These are phyloP conservation scores for Pogonocherus hispidulus DNA, from an alignment of 2,888 invertebrate genomes.

Conservation along the genomic window DNA sequence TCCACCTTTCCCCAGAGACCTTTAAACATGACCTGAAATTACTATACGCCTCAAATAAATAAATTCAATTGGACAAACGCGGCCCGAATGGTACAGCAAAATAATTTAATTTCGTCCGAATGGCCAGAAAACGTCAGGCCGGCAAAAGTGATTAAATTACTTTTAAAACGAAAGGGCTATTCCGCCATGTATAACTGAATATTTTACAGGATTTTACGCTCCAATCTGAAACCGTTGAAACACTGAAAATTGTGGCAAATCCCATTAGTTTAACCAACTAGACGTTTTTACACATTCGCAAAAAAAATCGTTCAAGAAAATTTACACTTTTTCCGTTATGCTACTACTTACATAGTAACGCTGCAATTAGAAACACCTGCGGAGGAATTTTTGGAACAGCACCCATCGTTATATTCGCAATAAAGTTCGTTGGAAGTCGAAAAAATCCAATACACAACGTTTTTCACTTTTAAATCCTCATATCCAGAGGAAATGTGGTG, in stretches of 20 bases:
- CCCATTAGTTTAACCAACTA: slow-evolving; percentile 19
- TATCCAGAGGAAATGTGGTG: background rate
- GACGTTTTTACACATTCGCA: slow-evolving; percentile 6
- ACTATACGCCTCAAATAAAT: slow-evolving; percentile 48
- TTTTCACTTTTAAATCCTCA: slow-evolving; percentile 26
- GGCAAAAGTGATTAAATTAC: slow-evolving; percentile 36
- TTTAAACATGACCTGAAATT: slow-evolving; percentile 40
- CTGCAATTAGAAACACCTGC: background rate
- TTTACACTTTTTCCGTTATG: background rate
- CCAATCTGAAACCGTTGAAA: slow-evolving; percentile 28
- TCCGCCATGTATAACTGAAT: slow-evolving; percentile 23
- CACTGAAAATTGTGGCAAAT: slow-evolving; percentile 24
- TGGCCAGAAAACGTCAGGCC: slow-evolving; percentile 32
- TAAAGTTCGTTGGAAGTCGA: slow-evolving; percentile 29
- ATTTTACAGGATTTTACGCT: slow-evolving; percentile 23
- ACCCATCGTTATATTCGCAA: slow-evolving; percentile 19
- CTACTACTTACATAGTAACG: slow-evolving; percentile 21
- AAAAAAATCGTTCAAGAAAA: too few species aligned
- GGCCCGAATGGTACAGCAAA: slow-evolving; percentile 30
- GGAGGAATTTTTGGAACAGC: slow-evolving; percentile 6
- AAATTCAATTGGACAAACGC: slow-evolving; percentile 49
- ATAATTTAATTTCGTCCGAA: slow-evolving; percentile 34
- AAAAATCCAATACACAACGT: slow-evolving; percentile 33
- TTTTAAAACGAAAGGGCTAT: slow-evolving; percentile 22
- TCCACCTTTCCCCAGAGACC: slow-evolving; percentile 26